phyloP scores from a whole-genome alignment of 2,797 vertebrate species.

The Tragopan temminckii region DNA sequence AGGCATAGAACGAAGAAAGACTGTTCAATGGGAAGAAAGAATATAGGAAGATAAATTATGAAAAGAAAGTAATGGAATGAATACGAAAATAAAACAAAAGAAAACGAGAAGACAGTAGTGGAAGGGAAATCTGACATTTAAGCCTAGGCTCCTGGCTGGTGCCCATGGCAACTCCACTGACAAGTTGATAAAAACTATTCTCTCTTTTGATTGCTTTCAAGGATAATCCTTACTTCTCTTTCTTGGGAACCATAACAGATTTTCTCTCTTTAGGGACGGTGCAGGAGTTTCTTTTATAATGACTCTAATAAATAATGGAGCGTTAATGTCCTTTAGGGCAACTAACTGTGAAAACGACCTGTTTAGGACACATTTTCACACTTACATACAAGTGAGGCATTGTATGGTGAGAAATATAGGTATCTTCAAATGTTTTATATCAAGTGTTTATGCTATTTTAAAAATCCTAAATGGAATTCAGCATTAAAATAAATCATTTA shows the following conservation, averaged over 20 bases:
- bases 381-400: neutral
- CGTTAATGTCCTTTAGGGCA: conserved; percentile 65
- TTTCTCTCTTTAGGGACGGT: conserved; percentile 62
- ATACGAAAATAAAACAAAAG: conserved; percentile 52
- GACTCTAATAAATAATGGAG: conserved; percentile 79
- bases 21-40: neutral
- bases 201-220: conserved; percentile 79
- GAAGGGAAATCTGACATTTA: conserved; percentile 79
- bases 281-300: conserved; percentile 76
- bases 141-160: conserved; percentile 64
- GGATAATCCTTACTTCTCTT: conserved; percentile 80
- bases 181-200: conserved; percentile 80
- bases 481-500: conserved; percentile 55
- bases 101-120: conserved; percentile 54
- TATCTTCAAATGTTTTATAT: conserved; percentile 8
- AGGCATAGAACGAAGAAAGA: neutral
- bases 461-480: conserved; percentile 19
- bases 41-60: neutral
- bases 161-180: conserved; percentile 82
- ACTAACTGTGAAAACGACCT: conserved; percentile 70
- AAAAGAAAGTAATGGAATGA: conserved; percentile 7
- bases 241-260: conserved; percentile 80
- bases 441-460: conserved; percentile 9
- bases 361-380: conserved; percentile 71
- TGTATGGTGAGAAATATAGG: conserved; percentile 36